Conservation (phyloP, 2,888 invertebrate species). For the Hydropsyche betteni region DNA sequence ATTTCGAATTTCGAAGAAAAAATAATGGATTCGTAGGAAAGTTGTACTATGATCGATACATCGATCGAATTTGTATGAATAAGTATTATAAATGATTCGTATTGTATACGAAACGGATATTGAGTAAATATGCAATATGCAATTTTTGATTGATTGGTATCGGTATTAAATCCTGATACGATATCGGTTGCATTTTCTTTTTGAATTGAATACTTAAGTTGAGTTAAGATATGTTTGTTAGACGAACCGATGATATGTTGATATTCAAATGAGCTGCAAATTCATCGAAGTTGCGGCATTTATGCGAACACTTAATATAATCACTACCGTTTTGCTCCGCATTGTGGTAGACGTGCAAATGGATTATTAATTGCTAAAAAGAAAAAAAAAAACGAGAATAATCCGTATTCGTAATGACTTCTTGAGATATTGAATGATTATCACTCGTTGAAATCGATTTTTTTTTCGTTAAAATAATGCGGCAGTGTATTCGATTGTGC, state of each 20-base stretch:
- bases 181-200: too few species aligned
- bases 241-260: slow-evolving; percentile 8
- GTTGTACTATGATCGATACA: too few species aligned
- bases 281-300: slow-evolving; percentile 12
- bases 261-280: slow-evolving; percentile 21
- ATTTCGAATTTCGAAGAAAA: too few species aligned
- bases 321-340: slow-evolving; percentile 9
- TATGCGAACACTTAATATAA: slow-evolving; percentile 6
- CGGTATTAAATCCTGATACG: too few species aligned
- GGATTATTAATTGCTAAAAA: neutral
- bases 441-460: too few species aligned
- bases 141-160: too few species aligned
- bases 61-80: too few species aligned
- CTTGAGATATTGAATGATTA: too few species aligned
- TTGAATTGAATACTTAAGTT: neutral
- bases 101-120: too few species aligned
- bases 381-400: slow-evolving; percentile 11
- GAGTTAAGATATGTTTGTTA: neutral
- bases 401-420: neutral
- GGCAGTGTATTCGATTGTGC: neutral
- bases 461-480: neutral
- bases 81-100: too few species aligned
- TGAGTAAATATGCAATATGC: too few species aligned
- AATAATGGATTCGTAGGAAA: too few species aligned
- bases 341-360: slow-evolving; percentile 20